Conservation (phyloP, 1,140 invertebrate species). For the Tetramorium simillimum region DNA sequence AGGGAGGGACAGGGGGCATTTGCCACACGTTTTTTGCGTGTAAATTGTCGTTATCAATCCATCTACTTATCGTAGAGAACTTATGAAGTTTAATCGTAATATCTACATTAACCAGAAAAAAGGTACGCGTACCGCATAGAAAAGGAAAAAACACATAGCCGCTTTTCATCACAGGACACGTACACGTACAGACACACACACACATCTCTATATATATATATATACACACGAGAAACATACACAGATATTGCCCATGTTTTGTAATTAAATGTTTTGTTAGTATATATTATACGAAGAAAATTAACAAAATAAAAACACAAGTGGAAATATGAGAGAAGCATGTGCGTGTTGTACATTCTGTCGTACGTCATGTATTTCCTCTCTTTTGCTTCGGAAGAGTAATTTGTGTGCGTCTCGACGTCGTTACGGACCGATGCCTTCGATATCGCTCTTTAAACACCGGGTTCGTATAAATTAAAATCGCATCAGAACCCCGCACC, state of each 20-base stretch:
- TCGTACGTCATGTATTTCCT: not conserved
- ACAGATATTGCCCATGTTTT: conserved; percentile 77
- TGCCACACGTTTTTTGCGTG: conserved; percentile 73
- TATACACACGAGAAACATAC: conserved; percentile 64
- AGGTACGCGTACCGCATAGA: conserved; percentile 72
- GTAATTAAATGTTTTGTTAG: conserved; percentile 84
- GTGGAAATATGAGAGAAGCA: conserved; percentile 69
- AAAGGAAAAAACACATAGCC: conserved; percentile 70
- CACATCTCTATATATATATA: conserved; percentile 56
- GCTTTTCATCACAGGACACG: conserved; percentile 73
- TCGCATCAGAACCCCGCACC: not conserved
- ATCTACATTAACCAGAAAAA: conserved; percentile 73
- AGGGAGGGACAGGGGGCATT: conserved; percentile 48
- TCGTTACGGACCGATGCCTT: not conserved
- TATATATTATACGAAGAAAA: conserved; percentile 82
- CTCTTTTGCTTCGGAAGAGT: not conserved
- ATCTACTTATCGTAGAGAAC: conserved; percentile 80
- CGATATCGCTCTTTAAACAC: not conserved
- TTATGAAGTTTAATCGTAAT: conserved; percentile 81
- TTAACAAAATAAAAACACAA: conserved; percentile 81
- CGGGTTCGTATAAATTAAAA: conserved; percentile 24
- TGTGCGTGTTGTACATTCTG: conserved; percentile 38
- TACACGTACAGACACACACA: conserved; percentile 44
- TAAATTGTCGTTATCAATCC: conserved; percentile 79
- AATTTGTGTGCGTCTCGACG: not conserved